These are phyloP conservation scores for Chalcis sispes DNA, from an alignment of 2,888 invertebrate genomes.

Conservation along the genomic window DNA sequence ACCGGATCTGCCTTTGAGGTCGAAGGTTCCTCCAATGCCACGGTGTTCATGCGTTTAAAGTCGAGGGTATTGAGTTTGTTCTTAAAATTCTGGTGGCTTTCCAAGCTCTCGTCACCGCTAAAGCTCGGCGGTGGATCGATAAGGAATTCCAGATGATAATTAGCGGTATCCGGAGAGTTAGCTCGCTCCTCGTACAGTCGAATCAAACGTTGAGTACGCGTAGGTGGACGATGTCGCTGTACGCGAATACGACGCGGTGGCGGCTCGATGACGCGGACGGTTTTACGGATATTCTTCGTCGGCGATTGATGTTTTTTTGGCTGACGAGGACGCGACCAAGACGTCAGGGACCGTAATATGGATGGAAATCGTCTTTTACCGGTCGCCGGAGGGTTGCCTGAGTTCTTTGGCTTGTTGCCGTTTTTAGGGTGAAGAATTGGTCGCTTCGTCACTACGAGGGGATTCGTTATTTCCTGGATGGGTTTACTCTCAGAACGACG, in stretches of 20 bases:
- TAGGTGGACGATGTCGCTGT: neutral
- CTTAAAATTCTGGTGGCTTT: slow-evolving; percentile 62
- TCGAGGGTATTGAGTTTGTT: slow-evolving; percentile 70
- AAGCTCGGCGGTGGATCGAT: slow-evolving; percentile 68
- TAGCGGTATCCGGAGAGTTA: neutral
- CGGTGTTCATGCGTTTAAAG: slow-evolving; percentile 70
- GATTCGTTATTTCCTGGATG: slow-evolving; percentile 63
- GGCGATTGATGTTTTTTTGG: slow-evolving; percentile 9
- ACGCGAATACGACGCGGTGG: slow-evolving; percentile 40
- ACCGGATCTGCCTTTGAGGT: slow-evolving; percentile 44
- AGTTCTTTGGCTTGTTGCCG: slow-evolving; percentile 15
- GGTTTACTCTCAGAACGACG: slow-evolving; percentile 47
- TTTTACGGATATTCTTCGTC: slow-evolving; percentile 25
- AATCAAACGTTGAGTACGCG: slow-evolving; percentile 50
- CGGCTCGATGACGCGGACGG: slow-evolving; percentile 41
- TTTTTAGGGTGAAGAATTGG: slow-evolving; percentile 57
- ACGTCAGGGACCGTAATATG: slow-evolving; percentile 59
- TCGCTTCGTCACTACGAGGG: slow-evolving; percentile 68
- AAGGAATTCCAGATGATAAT: slow-evolving; percentile 63
- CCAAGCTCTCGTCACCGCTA: slow-evolving; percentile 63
- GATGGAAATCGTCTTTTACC: slow-evolving; percentile 58
- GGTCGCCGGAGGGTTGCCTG: slow-evolving; percentile 24
- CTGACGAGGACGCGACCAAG: slow-evolving; percentile 41
- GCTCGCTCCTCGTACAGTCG: slow-evolving; percentile 54
- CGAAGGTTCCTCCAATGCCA: slow-evolving; percentile 62